These are phyloP conservation scores for Cinclus mexicanus DNA, from an alignment of 2,113 vertebrate genomes.

Conservation along the genomic window DNA sequence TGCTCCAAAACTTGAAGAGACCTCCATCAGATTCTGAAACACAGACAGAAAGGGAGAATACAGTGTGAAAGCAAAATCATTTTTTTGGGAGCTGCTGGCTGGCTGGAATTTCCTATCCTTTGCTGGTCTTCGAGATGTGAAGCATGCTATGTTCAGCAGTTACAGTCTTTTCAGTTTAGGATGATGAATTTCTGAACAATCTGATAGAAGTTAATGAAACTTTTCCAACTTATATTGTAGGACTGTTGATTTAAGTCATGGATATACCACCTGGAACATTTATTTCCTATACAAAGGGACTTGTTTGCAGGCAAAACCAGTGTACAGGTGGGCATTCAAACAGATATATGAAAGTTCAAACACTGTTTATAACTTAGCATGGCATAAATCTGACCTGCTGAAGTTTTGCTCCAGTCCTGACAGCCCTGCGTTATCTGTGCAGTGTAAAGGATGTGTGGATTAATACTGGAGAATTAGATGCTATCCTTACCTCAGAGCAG, in stretches of 20 bases:
- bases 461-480: constrained; percentile 46
- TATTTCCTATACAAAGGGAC: constrained; percentile 45
- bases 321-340: constrained; percentile 14
- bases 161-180: not conserved
- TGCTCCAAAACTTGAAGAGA: not conserved
- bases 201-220: constrained; percentile 30
- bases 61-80: not conserved
- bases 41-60: not conserved
- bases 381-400: constrained; percentile 35
- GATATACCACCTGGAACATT: constrained; percentile 14
- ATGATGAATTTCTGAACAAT: constrained; percentile 46
- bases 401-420: not conserved
- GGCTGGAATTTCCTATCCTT: not conserved
- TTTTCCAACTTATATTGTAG: constrained; percentile 27
- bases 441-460: constrained; percentile 23
- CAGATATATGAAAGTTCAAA: constrained; percentile 48
- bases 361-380: constrained; percentile 18
- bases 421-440: constrained; percentile 10
- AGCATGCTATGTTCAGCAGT: not conserved
- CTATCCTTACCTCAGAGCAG: constrained; percentile 17
- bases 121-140: not conserved
- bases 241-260: constrained; percentile 34
- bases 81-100: not conserved
- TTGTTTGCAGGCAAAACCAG: not conserved
- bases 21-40: not conserved